A percentile compares a stretch with the other conserved stretches of the same genome.
Evolutionary conservation across 2,888 invertebrate species (phyloP).

Genomic region (Drosophila borealis): DNA sequence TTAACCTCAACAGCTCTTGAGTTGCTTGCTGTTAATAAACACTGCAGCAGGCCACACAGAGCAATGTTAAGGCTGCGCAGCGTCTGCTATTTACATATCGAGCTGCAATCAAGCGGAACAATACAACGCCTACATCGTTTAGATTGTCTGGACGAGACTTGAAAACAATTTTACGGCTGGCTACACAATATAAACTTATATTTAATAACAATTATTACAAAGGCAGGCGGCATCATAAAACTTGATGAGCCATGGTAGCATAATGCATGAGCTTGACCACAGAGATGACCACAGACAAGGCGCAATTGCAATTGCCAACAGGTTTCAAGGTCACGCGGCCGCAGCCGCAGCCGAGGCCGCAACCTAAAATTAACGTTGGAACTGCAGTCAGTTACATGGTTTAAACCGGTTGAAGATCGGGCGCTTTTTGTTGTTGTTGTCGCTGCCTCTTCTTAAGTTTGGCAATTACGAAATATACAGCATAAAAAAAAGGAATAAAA

Average conservation of each 20-base stretch:
- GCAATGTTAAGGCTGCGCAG: conserved; percentile 3
- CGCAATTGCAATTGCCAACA: conserved; percentile 34
- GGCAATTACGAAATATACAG: conserved; percentile 44
- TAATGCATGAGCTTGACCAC: conserved; percentile 51
- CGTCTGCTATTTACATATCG: not conserved
- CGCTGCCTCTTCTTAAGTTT: conserved; percentile 41
- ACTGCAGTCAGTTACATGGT: conserved; percentile 46
- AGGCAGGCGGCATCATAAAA: conserved; percentile 54
- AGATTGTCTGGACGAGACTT: conserved; percentile 33
- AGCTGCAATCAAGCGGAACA: conserved; percentile 21
- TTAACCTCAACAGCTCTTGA: conserved; percentile 6
- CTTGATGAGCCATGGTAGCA: conserved; percentile 51
- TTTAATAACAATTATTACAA: conserved; percentile 60
- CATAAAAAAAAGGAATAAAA: conserved; percentile 24
- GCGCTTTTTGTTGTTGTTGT: conserved; percentile 12
- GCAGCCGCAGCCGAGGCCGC: conserved; percentile 15
- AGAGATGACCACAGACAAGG: conserved; percentile 33
- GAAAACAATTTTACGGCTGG: conserved; percentile 19
- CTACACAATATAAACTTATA: conserved; percentile 18
- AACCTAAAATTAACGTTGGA: conserved; percentile 50
- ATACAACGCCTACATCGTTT: conserved; percentile 20
- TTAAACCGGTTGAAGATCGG: conserved; percentile 56
- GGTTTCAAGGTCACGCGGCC: conserved; percentile 59
- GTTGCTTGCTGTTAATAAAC: conserved; percentile 7
- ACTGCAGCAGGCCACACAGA: not conserved